Base-by-base conservation (phyloP, 2,888 invertebrate species). In the Junonia oenone region DNA sequence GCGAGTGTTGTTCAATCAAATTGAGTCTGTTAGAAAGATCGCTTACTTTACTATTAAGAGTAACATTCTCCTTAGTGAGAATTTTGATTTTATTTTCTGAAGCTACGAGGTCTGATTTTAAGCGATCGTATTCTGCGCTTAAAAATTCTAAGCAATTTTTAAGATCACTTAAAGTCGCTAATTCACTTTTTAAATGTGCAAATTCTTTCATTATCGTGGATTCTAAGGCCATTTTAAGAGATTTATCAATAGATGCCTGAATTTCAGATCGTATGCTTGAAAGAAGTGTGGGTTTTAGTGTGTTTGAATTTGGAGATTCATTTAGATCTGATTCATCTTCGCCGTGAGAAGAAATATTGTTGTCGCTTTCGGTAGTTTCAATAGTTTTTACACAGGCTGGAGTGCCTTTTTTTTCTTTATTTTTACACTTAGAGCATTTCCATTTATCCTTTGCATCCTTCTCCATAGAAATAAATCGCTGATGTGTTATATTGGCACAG, bases 1-100 rank as follows among this genome's bases (percentile, higher is more conserved):
- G 47, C 4, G 51, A 17, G 27, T 58, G 40, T 14, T 51, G 54
- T 33, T 55, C 51, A 6, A 55, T 29, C n/a, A n/a, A n/a, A n/a
- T n/a, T n/a, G n/a, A n/a, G n/a, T n/a, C n/a, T n/a, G n/a, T n/a
- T n/a, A n/a, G n/a, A n/a, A n/a, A n/a, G n/a, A n/a, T n/a, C n/a
- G n/a, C n/a, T n/a, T n/a, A n/a, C n/a, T n/a, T n/a, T n/a, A n/a
- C n/a, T n/a, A n/a, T n/a, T n/a, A n/a, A n/a, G n/a, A n/a, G n/a
- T n/a, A n/a, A n/a, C n/a, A n/a, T n/a, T n/a, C n/a, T n/a, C n/a
- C n/a, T n/a, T n/a, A n/a, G n/a, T n/a, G n/a, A n/a, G n/a, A n/a
- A n/a, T n/a, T n/a, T n/a, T n/a, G n/a, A n/a, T n/a, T n/a, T n/a
- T n/a, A n/a, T n/a, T n/a, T n/a, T n/a, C n/a, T n/a, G n/a, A n/a